Evolutionary conservation across 2,888 invertebrate genomes (phyloP).

Genomic region (Acanthococcus lagerstroemiae): DNA sequence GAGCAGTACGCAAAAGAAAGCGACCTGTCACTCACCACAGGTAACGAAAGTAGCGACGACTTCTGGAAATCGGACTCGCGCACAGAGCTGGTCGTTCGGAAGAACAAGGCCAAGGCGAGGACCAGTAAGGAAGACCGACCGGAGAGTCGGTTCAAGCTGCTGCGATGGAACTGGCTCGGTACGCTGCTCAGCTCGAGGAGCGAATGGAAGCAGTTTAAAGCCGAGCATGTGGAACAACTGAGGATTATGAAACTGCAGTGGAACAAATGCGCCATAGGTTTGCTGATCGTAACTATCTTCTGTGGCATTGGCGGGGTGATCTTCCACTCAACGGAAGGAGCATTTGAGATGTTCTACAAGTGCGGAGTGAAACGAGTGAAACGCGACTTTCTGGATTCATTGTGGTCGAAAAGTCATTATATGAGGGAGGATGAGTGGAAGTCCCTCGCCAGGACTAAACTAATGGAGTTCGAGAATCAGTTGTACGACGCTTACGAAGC

Average conservation of each 20-base stretch:
- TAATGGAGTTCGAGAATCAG: slow-evolving; percentile 77
- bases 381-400: slow-evolving; percentile 69
- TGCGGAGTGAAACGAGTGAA: slow-evolving; percentile 79
- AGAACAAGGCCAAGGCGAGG: too few relatives aligned
- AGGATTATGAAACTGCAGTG: slow-evolving; percentile 48
- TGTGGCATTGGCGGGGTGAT: slow-evolving; percentile 70
- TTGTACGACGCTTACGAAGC: slow-evolving; percentile 73
- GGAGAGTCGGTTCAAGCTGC: background rate
- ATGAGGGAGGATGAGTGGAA: slow-evolving; percentile 84
- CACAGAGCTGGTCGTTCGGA: background rate
- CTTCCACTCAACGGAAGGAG: slow-evolving; percentile 73
- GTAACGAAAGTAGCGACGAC: slow-evolving; percentile 34
- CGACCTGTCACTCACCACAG: slow-evolving; percentile 2
- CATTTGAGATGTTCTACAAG: slow-evolving; percentile 75
- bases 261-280: slow-evolving; percentile 57
- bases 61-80: slow-evolving; percentile 33
- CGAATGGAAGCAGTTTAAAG: slow-evolving; percentile 41
- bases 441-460: slow-evolving; percentile 64
- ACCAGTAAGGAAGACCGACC: too few relatives aligned
- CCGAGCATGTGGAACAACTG: slow-evolving; percentile 49
- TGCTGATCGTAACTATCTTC: slow-evolving; percentile 58
- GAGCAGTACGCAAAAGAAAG: slow-evolving; percentile 14
- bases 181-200: slow-evolving; percentile 31
- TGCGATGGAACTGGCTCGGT: background rate
- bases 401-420: slow-evolving; percentile 66